Percentiles rank a stretch among this genome's conserved stretches.
Evolutionary conservation across 2,888 invertebrate species (phyloP).

Genomic region (Drosophila nigricruria): DNA sequence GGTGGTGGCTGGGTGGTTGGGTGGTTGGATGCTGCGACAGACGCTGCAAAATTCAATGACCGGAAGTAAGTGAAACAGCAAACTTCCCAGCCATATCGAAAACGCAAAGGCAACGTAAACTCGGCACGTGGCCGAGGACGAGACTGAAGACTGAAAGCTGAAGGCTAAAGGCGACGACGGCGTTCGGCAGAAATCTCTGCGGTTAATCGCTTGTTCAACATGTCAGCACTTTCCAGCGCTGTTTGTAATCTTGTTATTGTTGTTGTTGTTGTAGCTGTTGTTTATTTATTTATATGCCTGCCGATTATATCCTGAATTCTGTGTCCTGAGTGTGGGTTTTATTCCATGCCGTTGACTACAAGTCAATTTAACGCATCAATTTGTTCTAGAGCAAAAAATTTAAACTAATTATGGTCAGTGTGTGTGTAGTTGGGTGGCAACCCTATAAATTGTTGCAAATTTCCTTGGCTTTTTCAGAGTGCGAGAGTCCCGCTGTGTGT

Average conservation of each 20-base stretch:
- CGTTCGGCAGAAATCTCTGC: conserved; percentile 64
- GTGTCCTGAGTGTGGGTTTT: conserved; percentile 12
- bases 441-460: conserved; percentile 61
- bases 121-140: conserved; percentile 61
- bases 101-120: conserved; percentile 33
- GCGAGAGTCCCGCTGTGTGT: conserved; percentile 68
- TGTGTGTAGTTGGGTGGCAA: neutral
- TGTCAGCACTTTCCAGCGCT: conserved; percentile 68
- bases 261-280: conserved; percentile 43
- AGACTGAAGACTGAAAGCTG: neutral
- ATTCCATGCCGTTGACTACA: conserved; percentile 20
- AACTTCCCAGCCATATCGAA: conserved; percentile 34
- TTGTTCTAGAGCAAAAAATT: conserved; percentile 36
- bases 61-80: conserved; percentile 81
- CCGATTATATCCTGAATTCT: conserved; percentile 25
- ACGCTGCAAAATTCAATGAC: conserved; percentile 79
- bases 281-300: conserved; percentile 66
- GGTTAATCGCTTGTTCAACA: conserved; percentile 80
- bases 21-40: conserved; percentile 37
- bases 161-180: conserved; percentile 7
- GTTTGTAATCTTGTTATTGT: conserved; percentile 5
- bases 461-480: conserved; percentile 53
- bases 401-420: conserved; percentile 54
- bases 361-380: conserved; percentile 60
- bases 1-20: conserved; percentile 14